Evolutionary conservation across 2,888 invertebrate species (phyloP), one percentile per base, ranked within the genome.

Genomic region (Cryptosula pallasiana): DNA sequence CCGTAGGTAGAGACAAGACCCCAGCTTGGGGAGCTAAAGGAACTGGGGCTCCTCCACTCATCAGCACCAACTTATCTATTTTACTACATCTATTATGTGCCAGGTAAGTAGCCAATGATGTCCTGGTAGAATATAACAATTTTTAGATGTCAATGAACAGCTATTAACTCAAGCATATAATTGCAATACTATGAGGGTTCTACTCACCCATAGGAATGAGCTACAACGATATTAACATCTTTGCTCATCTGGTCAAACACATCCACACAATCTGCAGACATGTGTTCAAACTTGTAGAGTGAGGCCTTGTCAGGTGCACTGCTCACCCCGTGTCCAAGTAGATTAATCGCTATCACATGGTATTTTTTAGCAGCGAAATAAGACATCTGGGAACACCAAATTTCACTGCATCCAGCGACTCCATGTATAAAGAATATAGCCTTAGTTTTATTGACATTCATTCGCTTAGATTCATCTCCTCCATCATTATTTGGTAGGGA

Each of bases 11-110:
- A 29, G 78, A 76, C 74, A 84, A 82, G 76, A 88, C 87, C 69
- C 86, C 85, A 63, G 86, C 87, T 58, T 89, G 88, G 3, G 86
- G 84, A 34, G 89, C 88, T 72, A 90, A 84, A 25, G 90, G 89
- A 1, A 89, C 89, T 2, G 90, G 90, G 1, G 89, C 89, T 23
- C 90, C 90, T 29, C 90, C 89, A 81, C 89, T 89, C 75, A 90
- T 88, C 76, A 90, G 81, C 71, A 90, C 87, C 72, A 90, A 80
- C 78, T 89, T 88, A n/a, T 87, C 85, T 45, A 90, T 87, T 78
- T 87, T 86, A 73, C 86, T 83, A 27, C 88, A 85, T 77, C 89
- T 86, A 75, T 88, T 87, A 73, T 88, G 84, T 36, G 89, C 89
- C 75, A 90, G 78, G 3, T 89, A 88, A 25, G 89, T 87, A 3